Conservation (phyloP, 2,797 vertebrate species). For the Leptoclinus maculatus region DNA sequence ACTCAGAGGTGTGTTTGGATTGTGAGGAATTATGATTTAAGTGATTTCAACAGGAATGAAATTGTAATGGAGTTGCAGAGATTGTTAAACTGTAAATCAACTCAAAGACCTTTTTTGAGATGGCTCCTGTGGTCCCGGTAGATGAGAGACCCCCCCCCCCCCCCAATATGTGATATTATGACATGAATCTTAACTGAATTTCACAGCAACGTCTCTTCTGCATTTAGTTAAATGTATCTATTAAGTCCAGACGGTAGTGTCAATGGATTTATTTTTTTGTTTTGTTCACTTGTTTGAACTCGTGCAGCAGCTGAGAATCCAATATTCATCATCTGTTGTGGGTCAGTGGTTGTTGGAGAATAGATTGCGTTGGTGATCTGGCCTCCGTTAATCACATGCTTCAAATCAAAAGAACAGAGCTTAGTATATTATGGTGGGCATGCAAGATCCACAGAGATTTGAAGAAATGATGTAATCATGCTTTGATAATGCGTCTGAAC, state of each 20-base stretch:
- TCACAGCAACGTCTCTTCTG: background rate
- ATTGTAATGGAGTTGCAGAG: background rate
- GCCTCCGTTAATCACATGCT: background rate
- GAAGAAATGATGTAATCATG: constrained; percentile 26
- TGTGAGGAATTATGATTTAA: background rate
- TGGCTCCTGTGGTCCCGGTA: background rate
- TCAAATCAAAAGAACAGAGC: background rate
- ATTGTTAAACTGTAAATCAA: background rate
- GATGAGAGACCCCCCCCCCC: background rate
- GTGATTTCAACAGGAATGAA: background rate
- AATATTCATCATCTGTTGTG: constrained; percentile 24
- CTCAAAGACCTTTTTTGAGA: background rate
- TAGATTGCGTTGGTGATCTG: background rate
- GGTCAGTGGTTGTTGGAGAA: constrained; percentile 2
- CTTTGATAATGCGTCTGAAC: constrained; percentile 14
- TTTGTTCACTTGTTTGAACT: background rate
- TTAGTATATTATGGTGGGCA: constrained; percentile 29
- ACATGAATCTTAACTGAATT: background rate
- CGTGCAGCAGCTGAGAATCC: constrained; percentile 13
- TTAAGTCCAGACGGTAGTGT: background rate
- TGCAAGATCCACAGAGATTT: constrained; percentile 28
- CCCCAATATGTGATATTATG: background rate
- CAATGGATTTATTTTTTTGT: constrained; percentile 5
- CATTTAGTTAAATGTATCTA: background rate
- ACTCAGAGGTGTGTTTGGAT: constrained; percentile 11